These are phyloP conservation scores for Tanytarsus gracilentus DNA, from an alignment of 2,888 invertebrate genomes.

Conservation along the genomic window DNA sequence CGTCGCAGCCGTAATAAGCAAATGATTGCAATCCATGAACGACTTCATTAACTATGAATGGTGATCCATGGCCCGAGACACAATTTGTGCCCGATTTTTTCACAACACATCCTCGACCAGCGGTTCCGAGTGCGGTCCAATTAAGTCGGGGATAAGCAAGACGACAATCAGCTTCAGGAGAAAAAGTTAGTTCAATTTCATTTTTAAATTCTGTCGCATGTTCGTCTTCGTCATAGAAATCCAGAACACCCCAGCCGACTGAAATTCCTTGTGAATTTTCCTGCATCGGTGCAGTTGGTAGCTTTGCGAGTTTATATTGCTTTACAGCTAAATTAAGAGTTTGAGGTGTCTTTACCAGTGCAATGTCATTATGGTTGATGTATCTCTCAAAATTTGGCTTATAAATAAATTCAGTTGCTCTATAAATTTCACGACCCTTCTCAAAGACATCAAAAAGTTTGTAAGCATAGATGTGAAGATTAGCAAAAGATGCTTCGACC, in stretches of 20 bases:
- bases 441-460: slow-evolving; percentile 4
- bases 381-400: neutral
- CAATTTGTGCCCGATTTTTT: neutral
- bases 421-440: neutral
- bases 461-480: slow-evolving; percentile 5
- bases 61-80: neutral
- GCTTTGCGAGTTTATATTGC: neutral
- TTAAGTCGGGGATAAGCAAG: slow-evolving; percentile 12
- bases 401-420: neutral
- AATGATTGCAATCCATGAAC: slow-evolving; percentile 2
- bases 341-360: neutral
- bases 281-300: neutral
- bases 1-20: neutral
- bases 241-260: slow-evolving; percentile 10
- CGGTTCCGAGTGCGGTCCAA: too few relatives aligned
- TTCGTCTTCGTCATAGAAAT: slow-evolving; percentile 11
- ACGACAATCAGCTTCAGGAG: neutral
- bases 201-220: slow-evolving; percentile 5
- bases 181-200: neutral
- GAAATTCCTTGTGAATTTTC: too few relatives aligned
- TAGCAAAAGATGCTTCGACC: neutral
- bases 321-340: neutral
- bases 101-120: neutral
- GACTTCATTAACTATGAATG: neutral
- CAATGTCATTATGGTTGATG: neutral